These are phyloP conservation scores for Seira musarum DNA, from an alignment of 2,888 invertebrate genomes.

Conservation along the genomic window DNA sequence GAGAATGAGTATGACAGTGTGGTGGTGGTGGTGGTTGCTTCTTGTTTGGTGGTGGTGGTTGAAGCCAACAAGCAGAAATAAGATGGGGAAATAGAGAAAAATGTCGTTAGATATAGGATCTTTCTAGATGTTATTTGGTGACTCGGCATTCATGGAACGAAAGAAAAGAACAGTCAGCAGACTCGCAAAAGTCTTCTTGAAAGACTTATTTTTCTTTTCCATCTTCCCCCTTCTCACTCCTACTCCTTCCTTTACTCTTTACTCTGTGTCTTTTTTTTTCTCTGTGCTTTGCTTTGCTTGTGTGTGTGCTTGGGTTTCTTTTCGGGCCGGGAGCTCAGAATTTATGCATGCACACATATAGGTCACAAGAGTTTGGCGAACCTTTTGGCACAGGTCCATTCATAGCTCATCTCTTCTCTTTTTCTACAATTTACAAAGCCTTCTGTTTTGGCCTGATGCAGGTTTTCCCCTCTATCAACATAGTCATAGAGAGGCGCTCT, in stretches of 20 bases:
- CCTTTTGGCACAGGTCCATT: conserved; percentile 69
- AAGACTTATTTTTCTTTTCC: no score
- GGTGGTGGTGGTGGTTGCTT: conserved; percentile 12
- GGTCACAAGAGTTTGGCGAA: conserved; percentile 70
- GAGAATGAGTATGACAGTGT: conserved; percentile 34
- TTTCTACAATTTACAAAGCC: conserved; percentile 46
- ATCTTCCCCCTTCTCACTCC: no score
- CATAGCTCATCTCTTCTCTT: conserved; percentile 64
- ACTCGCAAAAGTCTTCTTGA: not conserved
- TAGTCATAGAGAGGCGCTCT: no score
- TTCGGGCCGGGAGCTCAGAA: conserved; percentile 55
- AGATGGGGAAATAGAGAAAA: not conserved
- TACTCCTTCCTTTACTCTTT: no score
- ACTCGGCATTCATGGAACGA: conserved; percentile 33
- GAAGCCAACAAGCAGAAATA: conserved; percentile 3
- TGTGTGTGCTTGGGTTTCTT: conserved; percentile 33
- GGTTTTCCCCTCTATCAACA: conserved; percentile 6
- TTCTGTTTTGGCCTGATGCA: conserved; percentile 38
- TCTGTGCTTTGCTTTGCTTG: no score
- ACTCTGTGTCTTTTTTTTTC: no score
- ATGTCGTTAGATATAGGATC: not conserved
- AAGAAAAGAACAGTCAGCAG: conserved; percentile 21
- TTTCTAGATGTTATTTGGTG: conserved; percentile 31
- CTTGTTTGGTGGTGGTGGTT: conserved; percentile 37
- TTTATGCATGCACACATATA: conserved; percentile 70